Evolutionary conservation across 53 echinoderm and acorn worm genomes (phyloP), one percentile per base, ranked within the genome.

Genomic region (Patiria pectinifera): DNA sequence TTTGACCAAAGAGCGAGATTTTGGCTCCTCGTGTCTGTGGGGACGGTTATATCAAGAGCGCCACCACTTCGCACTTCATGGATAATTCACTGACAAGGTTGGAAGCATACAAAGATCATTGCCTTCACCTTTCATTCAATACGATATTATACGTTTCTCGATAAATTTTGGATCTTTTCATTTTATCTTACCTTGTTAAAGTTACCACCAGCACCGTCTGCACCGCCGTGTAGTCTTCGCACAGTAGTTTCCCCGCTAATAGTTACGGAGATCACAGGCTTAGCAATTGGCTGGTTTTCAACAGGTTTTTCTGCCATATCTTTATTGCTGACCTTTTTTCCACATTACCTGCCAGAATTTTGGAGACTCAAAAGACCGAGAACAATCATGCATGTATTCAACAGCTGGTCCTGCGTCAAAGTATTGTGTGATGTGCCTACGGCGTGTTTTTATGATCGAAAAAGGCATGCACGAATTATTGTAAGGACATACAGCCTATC

Each of bases 141-240:
- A 5, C 23, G 23, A n/a, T 23, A 11, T 23, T 71, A 71, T 71
- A 71, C 71, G 19, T 71, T 22, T 71, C 12, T 2, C 4, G 19
- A 71, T 13, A 22, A 22, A 71, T 7, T 13, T 71, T 4, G 1
- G 18, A 71, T 71, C 0, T 8, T 26, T 23, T 76, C 21, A 0
- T 4, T 16, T 47, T 53, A 53, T 71, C 72, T 53, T 86, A 86
- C 86, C 86, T 86, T 86, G 49, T 74, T 72, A 15, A 86, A 71
- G 21, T 86, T 72, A 49, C 48, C 86, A 24, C 69, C 71, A 49
- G 21, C 86, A 24, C 69, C 71, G 10, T 86, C 86, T 48, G 63
- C 22, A 47, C 53, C 71, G 74, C 86, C 71, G 13, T 86, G 86
- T 9, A 45, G 26, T 69, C 85, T 71, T 71, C 86, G 71, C 14